Conservation (phyloP, 1,140 invertebrate species). For the Drosophila sucinea region DNA sequence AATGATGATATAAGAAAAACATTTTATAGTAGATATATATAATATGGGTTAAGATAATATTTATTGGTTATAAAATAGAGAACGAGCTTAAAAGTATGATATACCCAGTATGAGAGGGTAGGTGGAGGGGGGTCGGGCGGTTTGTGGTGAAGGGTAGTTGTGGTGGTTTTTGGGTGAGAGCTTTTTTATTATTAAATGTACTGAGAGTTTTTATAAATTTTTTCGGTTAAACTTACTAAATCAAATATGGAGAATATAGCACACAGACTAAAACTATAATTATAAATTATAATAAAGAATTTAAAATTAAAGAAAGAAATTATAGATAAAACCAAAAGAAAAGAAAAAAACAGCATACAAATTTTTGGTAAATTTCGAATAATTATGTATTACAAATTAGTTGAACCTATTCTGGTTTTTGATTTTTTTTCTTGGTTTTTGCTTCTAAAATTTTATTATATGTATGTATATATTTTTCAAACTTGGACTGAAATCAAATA, state of each 20-base stretch:
- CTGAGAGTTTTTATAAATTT: not conserved
- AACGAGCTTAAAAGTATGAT: constrained; percentile 70
- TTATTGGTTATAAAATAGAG: constrained; percentile 63
- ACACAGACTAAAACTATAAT: constrained; percentile 27
- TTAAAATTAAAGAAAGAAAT: constrained; percentile 27
- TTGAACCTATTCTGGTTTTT: not conserved
- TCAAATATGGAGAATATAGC: constrained; percentile 25
- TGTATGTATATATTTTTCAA: constrained; percentile 49
- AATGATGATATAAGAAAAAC: not conserved
- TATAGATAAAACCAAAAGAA: constrained; percentile 55
- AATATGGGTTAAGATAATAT: constrained; percentile 25
- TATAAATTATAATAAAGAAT: constrained; percentile 37
- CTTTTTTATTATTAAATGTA: constrained; percentile 2
- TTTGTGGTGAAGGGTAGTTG: constrained; percentile 1
- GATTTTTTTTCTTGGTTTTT: constrained; percentile 38
- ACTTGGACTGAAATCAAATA: constrained; percentile 82
- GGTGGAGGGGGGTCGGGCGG: constrained; percentile 16
- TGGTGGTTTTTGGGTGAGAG: constrained; percentile 2
- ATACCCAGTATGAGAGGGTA: constrained; percentile 8
- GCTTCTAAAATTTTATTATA: constrained; percentile 36
- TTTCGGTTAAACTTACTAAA: constrained; percentile 25
- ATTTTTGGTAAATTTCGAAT: constrained; percentile 58
- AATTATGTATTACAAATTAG: not conserved
- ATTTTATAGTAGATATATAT: not conserved
- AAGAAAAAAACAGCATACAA: constrained; percentile 38